phyloP scores from a whole-genome alignment of 2,888 invertebrate genomes.

The Alsophila aescularia region DNA sequence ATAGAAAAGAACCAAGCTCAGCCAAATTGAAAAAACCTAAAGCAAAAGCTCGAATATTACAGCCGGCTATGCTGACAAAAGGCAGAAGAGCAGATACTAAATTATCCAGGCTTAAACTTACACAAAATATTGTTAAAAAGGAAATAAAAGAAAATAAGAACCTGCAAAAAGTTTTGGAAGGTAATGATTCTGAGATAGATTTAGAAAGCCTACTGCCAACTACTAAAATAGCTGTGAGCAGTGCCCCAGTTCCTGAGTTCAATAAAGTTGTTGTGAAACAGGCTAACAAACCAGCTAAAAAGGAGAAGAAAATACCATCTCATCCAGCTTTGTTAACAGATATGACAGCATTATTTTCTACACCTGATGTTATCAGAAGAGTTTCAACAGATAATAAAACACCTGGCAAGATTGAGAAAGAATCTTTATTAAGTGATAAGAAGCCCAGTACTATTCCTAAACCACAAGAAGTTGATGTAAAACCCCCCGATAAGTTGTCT shows the following conservation, averaged over 20 bases:
- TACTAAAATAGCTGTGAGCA: slow-evolving; percentile 49
- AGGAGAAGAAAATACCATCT: slow-evolving; percentile 85
- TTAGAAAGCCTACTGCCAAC: slow-evolving; percentile 56
- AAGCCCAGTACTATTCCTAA: slow-evolving; percentile 42
- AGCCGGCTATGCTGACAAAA: slow-evolving; percentile 49
- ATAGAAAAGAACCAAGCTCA: slow-evolving; percentile 65
- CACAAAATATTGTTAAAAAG: slow-evolving; percentile 60
- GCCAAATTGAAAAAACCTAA: slow-evolving; percentile 63
- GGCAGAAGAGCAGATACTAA: slow-evolving; percentile 62
- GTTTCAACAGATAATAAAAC: slow-evolving; percentile 83
- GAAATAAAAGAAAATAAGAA: slow-evolving; percentile 67
- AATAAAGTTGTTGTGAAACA: slow-evolving; percentile 76
- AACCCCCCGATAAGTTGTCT: slow-evolving; percentile 36
- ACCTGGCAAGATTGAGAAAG: slow-evolving; percentile 79
- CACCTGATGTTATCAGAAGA: slow-evolving; percentile 90
- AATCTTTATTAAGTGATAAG: slow-evolving; percentile 51
- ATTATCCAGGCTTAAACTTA: slow-evolving; percentile 56
- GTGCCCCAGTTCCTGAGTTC: slow-evolving; percentile 45
- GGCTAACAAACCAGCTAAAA: slow-evolving; percentile 64
- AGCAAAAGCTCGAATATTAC: slow-evolving; percentile 70
- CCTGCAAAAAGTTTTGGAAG: slow-evolving; percentile 49
- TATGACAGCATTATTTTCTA: slow-evolving; percentile 90
- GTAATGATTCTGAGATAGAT: slow-evolving; percentile 56
- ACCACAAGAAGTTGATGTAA: slow-evolving; percentile 41
- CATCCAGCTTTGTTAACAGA: slow-evolving; percentile 82